phyloP scores from a whole-genome alignment of 2,113 vertebrate species.

The Grammomys dolichurus region DNA sequence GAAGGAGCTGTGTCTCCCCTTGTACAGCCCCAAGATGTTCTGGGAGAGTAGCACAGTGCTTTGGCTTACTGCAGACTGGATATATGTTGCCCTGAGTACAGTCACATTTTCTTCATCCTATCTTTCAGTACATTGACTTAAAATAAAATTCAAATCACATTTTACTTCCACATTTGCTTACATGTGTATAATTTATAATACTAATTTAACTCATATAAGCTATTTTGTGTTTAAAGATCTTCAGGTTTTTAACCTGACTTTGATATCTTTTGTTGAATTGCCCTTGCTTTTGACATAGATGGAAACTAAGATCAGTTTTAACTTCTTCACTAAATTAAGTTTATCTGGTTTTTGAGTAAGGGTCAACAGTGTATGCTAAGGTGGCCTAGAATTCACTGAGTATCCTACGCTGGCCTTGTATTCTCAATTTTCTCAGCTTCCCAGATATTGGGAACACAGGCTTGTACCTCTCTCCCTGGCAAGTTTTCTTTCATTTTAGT shows the following conservation, averaged over 20 bases:
- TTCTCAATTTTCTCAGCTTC: background rate
- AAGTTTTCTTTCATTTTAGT: background rate
- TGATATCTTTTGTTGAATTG: conserved; percentile 15
- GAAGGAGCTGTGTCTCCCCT: background rate
- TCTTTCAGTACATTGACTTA: background rate
- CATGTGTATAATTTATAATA: conserved; percentile 29
- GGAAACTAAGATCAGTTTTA: conserved; percentile 47
- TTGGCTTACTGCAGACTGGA: background rate
- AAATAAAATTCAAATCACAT: conserved; percentile 18
- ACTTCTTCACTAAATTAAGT: conserved; percentile 27
- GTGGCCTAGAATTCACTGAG: background rate
- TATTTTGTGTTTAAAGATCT: conserved; percentile 23
- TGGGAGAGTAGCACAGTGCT: background rate
- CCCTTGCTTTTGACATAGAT: conserved; percentile 46
- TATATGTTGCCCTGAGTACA: background rate
- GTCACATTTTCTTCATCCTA: background rate
- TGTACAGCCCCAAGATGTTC: background rate
- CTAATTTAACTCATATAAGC: conserved; percentile 18
- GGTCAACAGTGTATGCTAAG: background rate
- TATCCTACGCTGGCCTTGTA: background rate
- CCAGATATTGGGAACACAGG: background rate
- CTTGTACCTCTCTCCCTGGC: background rate
- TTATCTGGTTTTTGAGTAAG: background rate
- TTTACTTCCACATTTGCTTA: background rate
- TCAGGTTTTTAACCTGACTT: conserved; percentile 25